Base-by-base conservation (phyloP, 2,888 invertebrate genomes). In the Julus scandinavius region DNA sequence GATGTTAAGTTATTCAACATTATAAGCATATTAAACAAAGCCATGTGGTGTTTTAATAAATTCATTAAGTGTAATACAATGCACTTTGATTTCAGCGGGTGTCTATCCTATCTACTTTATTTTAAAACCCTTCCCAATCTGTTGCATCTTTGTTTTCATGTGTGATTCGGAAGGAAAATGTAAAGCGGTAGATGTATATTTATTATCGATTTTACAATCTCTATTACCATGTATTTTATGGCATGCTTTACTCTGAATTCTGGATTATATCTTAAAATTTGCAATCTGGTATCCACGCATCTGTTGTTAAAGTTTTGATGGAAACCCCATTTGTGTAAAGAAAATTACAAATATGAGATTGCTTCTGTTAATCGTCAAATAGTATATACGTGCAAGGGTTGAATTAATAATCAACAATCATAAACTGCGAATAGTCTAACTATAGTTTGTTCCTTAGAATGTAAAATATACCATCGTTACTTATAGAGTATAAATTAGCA, bases 71-170 rank as follows among this genome's bases (percentile, higher is more conserved):
- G 7, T 13, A 54, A 17, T 49, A 49, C 49, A 38, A 38, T 80
- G 38, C 29, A 80, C 29, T 38, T 20, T n/a, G 38, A 38, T 38
- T 80, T 72, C 38, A 38, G 38, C 11, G 80, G 20, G 80, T 80
- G 6, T 72, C 20, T 72, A 7, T 6, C 5, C 20, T 72, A 72
- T 72, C 38, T 80, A 13, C 80, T 80, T 80, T 80, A 72, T 38
- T 11, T 80, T 38, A 80, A 80, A 13, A 38, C 7, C 6, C 80
- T 4, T 80, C 80, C 11, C 80, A 80, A 80, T 80, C 80, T 80
- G 80, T 80, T 80, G 80, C 80, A 80, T 80, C 63, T 80, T 80
- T 80, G 80, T 80, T 80, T 80, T 20, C 80, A 80, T 80, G 3
- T n/a, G 38, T 2, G 15, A 29, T 80, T 80, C 80, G 38, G 29